Evolutionary conservation across 1,140 invertebrate species (phyloP).

Genomic region (Phymorhynchus buccinoides): DNA sequence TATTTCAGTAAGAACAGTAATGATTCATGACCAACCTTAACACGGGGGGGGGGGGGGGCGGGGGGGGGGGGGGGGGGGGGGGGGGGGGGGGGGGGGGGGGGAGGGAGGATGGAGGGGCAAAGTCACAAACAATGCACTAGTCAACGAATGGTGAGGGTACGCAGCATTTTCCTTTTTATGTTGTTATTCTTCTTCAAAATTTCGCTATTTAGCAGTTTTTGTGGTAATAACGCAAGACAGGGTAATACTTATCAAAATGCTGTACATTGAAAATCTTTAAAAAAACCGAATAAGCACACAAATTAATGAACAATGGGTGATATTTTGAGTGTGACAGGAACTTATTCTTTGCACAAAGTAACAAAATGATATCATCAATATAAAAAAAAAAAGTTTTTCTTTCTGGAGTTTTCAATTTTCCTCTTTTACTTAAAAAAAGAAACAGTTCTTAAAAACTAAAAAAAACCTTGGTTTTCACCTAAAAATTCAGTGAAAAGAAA

Average conservation of each 20-base stretch:
- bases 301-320: too few relatives aligned
- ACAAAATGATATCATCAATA: too few relatives aligned
- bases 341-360: too few relatives aligned
- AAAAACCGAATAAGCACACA: too few relatives aligned
- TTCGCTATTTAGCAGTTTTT: background rate
- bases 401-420: background rate
- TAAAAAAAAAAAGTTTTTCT: too few relatives aligned
- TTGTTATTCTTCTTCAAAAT: background rate
- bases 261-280: background rate
- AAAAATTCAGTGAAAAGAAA: too few relatives aligned
- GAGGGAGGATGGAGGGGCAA: background rate
- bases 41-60: background rate
- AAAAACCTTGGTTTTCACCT: too few relatives aligned
- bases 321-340: too few relatives aligned
- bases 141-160: background rate
- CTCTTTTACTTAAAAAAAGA: background rate
- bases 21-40: background rate
- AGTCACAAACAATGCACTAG: background rate
- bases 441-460: background rate
- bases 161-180: background rate
- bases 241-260: background rate
- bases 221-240: background rate
- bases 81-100: background rate
- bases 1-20: conserved; percentile 23
- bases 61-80: background rate